These are phyloP conservation scores for Lipotes vexillifer DNA, from an alignment of 2,113 vertebrate genomes.

Conservation along the genomic window DNA sequence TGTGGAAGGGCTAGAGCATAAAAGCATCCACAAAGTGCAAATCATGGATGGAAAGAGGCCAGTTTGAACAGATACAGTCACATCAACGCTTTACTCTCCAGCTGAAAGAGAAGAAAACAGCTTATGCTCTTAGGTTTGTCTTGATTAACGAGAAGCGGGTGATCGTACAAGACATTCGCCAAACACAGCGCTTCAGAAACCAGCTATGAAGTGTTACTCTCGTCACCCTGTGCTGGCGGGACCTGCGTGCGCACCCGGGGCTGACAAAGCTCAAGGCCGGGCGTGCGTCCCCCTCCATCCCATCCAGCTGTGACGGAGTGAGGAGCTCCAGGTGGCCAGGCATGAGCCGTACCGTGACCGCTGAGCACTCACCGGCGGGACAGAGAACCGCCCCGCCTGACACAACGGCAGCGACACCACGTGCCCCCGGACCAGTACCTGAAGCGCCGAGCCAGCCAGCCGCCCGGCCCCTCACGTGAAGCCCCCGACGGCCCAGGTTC, in stretches of 20 bases:
- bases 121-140: not conserved
- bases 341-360: rapidly evolving
- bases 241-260: rapidly evolving
- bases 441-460: not conserved
- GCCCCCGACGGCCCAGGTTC: not conserved
- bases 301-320: rapidly evolving
- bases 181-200: not conserved
- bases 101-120: not conserved
- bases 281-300: not conserved
- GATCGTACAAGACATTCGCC: not conserved
- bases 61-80: rapidly evolving
- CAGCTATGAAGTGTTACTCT: not conserved
- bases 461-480: not conserved
- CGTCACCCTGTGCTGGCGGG: too few species aligned
- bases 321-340: not conserved
- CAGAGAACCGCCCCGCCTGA: too few species aligned
- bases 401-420: not conserved
- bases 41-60: rapidly evolving
- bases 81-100: not conserved
- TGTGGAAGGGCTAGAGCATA: rapidly evolving
- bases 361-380: not conserved
- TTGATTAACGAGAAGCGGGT: not conserved
- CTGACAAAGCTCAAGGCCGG: not conserved
- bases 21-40: rapidly evolving
- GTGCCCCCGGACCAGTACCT: not conserved